Evolutionary conservation across 2,888 invertebrate genomes (phyloP), one percentile per base, ranked within the genome.

Genomic region (Ditula angustiorana): DNA sequence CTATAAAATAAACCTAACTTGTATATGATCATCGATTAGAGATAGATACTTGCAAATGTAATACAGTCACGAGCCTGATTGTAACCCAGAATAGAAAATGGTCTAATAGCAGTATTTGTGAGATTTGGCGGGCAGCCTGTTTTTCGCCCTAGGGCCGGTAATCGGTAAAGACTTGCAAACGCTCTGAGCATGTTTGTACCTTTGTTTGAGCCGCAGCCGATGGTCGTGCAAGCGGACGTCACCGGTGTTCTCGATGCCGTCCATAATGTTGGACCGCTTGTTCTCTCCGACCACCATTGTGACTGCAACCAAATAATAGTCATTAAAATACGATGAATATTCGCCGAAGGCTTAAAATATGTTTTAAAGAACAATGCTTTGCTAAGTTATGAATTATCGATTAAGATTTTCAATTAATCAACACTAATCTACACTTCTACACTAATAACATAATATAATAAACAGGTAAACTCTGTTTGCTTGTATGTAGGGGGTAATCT

Each of bases 141-240:
- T 46, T 46, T 23, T 3, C 0, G 8, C 21, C n/a, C 23, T 37
- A 16, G 16, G 5, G 13, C 26, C 37, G 2, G 44, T 21, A 46
- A 21, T 8, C 8, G 4, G 8, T 46, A 5, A 44, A 26, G 26
- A 4, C 8, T 21, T 21, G 8, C 2, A 8, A 7, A 2, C 16
- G 1, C 13, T 24, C 11, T 16, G 49, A n/a, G n/a, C n/a, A n/a
- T n/a, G 35, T 23, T 5, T 5, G 26, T 90, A 97, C 97, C 97
- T 96, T 90, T 98, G 97, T 82, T 97, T 96, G 79, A 98, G 94
- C 88, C 97, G 96, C 80, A 97, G 95, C 81, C 97, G 95, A 90
- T 98, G 97, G 93, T 97, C 97, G 91, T 98, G 97, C 86, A 98
- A 95, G 74, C 97, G 95, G 76, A 98, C 97, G 82, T 96, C 96